Conservation (phyloP, 2,797 vertebrate species). For the Thripadectes ignobilis region DNA sequence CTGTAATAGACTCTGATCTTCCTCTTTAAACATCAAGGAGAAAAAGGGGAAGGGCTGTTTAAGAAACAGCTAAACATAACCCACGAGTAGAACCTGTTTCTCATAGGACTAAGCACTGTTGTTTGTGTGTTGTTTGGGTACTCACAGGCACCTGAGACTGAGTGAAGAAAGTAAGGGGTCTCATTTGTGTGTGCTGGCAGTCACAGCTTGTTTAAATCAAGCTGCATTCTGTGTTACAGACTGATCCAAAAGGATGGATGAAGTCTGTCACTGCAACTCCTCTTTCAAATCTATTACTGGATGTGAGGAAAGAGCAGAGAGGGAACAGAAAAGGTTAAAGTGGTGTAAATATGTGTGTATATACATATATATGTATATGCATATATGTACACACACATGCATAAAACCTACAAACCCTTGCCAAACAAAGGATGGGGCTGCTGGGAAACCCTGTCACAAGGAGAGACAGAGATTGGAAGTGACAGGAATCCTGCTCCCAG, state of each 20-base stretch:
- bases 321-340: not conserved
- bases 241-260: not conserved
- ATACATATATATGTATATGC: not conserved
- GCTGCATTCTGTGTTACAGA: not conserved
- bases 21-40: not conserved
- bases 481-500: constrained; percentile 46
- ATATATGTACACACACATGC: not conserved
- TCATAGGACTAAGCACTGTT: accelerated
- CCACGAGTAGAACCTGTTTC: not conserved
- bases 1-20: not conserved
- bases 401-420: not conserved
- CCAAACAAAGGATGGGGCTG: not conserved
- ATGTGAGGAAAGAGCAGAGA: not conserved
- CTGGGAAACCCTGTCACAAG: constrained; percentile 33
- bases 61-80: not conserved
- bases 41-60: not conserved
- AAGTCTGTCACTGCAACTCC: not conserved
- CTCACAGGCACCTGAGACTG: not conserved
- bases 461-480: not conserved
- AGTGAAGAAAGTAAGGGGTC: not conserved
- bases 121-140: not conserved
- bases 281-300: not conserved
- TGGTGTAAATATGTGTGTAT: not conserved
- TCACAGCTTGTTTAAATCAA: not conserved
- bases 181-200: not conserved